Evolutionary conservation across 2,113 vertebrate genomes (phyloP), one percentile per base, ranked within the genome.

Genomic region (Esox niger): DNA sequence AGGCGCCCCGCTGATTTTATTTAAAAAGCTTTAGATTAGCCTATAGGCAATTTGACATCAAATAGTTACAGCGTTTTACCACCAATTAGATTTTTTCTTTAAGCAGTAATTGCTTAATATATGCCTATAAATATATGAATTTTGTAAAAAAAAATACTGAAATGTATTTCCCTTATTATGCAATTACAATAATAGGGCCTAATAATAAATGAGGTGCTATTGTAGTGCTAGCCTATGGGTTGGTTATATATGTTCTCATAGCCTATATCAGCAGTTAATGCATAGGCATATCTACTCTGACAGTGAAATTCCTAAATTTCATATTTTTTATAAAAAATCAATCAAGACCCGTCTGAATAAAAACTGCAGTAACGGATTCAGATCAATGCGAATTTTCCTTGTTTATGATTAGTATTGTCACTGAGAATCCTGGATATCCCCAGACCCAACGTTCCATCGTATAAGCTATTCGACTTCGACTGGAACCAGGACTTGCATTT

Each of bases 41-140:
- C 13, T 43, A 64, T 58, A 69, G 77, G 73, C 63, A 69, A 79
- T 75, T 70, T 75, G 59, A 79, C 66, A 75, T 73, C 72, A 68
- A 79, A 74, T 69, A 71, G 73, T 56, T 43, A n/a, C n/a, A 43
- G 3, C 2, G 5, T 17, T 43, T 43, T 43, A 43, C n/a, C n/a
- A 43, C 38, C 38, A 43, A n/a, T n/a, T n/a, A n/a, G n/a, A n/a
- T n/a, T n/a, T n/a, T n/a, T n/a, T n/a, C n/a, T n/a, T n/a, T n/a
- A n/a, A n/a, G n/a, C n/a, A n/a, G n/a, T n/a, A n/a, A n/a, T n/a
- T n/a, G n/a, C n/a, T n/a, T n/a, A n/a, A n/a, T n/a, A n/a, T n/a
- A n/a, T n/a, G n/a, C n/a, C 38, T 6, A 52, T 15, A 21, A 52
- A 21, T 21, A 9, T 52, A 15, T 21, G 8, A 15, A 52, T 52